Percentiles rank a stretch among this genome's conserved stretches.
Evolutionary conservation across 2,113 vertebrate species (phyloP).

Genomic region (Collichthys lucidus): DNA sequence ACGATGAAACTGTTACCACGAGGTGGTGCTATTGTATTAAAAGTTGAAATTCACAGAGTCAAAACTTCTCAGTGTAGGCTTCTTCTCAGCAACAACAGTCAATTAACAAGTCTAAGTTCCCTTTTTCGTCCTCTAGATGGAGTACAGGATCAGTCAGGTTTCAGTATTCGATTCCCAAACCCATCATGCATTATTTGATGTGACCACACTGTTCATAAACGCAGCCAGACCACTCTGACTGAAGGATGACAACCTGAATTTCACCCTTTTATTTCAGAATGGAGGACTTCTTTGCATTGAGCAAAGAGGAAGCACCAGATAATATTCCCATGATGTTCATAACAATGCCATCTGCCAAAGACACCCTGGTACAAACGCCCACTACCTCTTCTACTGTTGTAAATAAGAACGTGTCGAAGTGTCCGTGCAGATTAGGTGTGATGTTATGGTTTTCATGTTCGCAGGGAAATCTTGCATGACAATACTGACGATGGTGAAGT

Average conservation of each 20-base stretch:
- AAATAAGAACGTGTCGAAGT: not conserved
- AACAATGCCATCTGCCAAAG: conserved; percentile 89
- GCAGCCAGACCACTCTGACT: not conserved
- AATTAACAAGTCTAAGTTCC: no score
- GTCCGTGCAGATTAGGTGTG: not conserved
- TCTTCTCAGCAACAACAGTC: not conserved
- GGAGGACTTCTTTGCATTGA: conserved; percentile 80
- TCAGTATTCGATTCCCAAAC: not conserved
- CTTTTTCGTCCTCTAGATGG: conserved; percentile 35
- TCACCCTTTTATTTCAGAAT: conserved; percentile 74
- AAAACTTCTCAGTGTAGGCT: not conserved
- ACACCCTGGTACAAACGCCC: conserved; percentile 83
- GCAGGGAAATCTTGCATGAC: conserved; percentile 90
- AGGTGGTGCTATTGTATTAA: conserved; percentile 59
- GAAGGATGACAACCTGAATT: not conserved
- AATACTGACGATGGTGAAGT: conserved; percentile 88
- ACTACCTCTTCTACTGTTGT: not conserved
- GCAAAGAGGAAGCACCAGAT: conserved; percentile 86
- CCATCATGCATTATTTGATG: not conserved
- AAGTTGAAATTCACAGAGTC: not conserved
- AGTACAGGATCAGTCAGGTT: conserved; percentile 22
- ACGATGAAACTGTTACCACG: conserved; percentile 37
- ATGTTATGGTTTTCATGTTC: not conserved
- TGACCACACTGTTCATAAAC: not conserved
- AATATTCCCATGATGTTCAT: conserved; percentile 89